Conservation (phyloP, 1,140 invertebrate genomes). For the Eriocheir sinensis region DNA sequence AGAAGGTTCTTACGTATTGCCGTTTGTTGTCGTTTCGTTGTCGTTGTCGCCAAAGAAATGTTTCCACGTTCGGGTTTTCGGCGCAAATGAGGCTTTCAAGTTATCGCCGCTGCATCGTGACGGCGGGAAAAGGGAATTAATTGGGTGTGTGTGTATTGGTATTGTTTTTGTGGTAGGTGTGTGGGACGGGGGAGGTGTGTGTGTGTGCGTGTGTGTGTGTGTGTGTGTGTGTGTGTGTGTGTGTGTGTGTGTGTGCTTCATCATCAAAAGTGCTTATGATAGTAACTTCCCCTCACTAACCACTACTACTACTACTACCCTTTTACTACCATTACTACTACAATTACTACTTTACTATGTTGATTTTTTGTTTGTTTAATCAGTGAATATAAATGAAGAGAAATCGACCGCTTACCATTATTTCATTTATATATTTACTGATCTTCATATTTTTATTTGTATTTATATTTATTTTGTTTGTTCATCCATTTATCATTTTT, state of each 20-base stretch:
- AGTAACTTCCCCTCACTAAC: background rate
- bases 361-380: background rate
- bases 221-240: slow-evolving; percentile 43
- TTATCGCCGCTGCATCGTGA: too few species aligned
- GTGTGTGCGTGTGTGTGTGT: slow-evolving; percentile 15
- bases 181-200: background rate
- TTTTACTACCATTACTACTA: background rate
- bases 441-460: background rate
- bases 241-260: background rate
- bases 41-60: too few species aligned
- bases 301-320: background rate
- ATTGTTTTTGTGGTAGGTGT: too few species aligned
- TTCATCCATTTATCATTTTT: background rate
- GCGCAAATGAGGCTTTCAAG: too few species aligned
- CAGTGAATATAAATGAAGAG: too few species aligned
- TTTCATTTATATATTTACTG: background rate
- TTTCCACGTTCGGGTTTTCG: too few species aligned
- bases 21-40: too few species aligned
- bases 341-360: slow-evolving; percentile 10
- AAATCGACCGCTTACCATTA: too few species aligned
- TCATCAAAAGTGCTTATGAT: too few species aligned
- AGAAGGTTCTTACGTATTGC: too few species aligned
- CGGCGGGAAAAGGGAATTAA: too few species aligned
- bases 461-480: background rate
- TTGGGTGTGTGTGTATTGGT: too few species aligned